These are phyloP conservation scores for Monopis laevigella DNA, from an alignment of 2,888 invertebrate species.

Conservation along the genomic window DNA sequence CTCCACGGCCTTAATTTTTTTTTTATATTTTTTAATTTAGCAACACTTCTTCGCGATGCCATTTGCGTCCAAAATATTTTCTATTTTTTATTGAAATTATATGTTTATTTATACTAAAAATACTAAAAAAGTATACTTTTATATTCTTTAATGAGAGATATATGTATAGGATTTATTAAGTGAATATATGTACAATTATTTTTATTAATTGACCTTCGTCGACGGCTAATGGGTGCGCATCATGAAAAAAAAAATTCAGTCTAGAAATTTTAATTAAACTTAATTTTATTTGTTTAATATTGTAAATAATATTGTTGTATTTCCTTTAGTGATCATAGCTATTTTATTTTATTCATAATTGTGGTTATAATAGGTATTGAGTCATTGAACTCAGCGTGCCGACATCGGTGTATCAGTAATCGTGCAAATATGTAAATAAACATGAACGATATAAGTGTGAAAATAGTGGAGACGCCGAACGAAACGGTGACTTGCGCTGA, in stretches of 20 bases:
- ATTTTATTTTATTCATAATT: conserved; percentile 16
- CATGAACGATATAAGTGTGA: conserved; percentile 62
- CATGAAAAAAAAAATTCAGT: conserved; percentile 28
- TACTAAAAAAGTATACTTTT: background rate
- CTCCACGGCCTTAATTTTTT: too few relatives aligned
- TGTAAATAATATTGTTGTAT: conserved; percentile 31
- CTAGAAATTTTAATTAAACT: conserved; percentile 44
- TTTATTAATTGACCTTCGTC: conserved; percentile 9
- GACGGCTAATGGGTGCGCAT: conserved; percentile 9
- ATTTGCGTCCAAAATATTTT: background rate
- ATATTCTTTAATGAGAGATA: background rate
- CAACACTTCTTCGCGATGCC: background rate
- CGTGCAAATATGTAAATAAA: conserved; percentile 64
- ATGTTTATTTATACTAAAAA: background rate
- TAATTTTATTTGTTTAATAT: too few relatives aligned
- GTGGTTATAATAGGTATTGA: conserved; percentile 42
- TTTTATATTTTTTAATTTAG: background rate
- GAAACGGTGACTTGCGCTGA: conserved; percentile 34
- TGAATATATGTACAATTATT: background rate
- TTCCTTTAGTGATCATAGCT: too few relatives aligned
- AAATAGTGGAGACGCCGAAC: conserved; percentile 55
- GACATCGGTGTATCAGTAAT: conserved; percentile 38
- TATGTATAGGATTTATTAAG: too few relatives aligned
- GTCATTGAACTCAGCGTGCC: conserved; percentile 39
- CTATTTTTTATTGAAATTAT: background rate